Percentiles rank a stretch among this genome's conserved stretches.
phyloP scores from a whole-genome alignment of 2,888 invertebrate genomes.

The Liodrosophila aerea region DNA sequence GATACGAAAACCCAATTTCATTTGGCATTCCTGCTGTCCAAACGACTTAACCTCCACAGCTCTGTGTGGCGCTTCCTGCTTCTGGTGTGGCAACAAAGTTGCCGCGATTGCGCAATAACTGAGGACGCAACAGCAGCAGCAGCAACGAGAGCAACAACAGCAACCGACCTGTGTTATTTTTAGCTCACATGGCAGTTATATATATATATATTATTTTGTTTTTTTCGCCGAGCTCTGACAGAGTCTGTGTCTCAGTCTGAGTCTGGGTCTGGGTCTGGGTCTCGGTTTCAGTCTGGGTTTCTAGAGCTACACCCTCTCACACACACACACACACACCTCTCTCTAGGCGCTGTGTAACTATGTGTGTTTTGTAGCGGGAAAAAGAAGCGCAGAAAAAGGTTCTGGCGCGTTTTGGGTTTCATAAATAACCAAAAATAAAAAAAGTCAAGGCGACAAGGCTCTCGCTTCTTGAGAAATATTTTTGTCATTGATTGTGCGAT shows the following conservation, averaged over 20 bases:
- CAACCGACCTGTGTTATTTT: conserved; percentile 46
- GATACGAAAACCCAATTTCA: too few species aligned
- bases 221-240: neutral
- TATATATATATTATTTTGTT: neutral
- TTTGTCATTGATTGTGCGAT: conserved; percentile 1
- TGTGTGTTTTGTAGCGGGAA: neutral
- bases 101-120: conserved; percentile 69
- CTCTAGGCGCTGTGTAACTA: neutral
- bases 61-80: conserved; percentile 44
- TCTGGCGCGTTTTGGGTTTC: conserved; percentile 56
- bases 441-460: conserved; percentile 20
- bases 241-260: conserved; percentile 1
- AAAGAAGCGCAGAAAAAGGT: conserved; percentile 44
- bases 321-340: too few species aligned
- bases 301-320: too few species aligned
- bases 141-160: conserved; percentile 14
- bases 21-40: conserved; percentile 9
- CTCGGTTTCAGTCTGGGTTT: conserved; percentile 12
- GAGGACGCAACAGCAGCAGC: conserved; percentile 22
- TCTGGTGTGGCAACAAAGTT: conserved; percentile 46
- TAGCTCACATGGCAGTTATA: conserved; percentile 38
- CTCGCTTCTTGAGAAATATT: conserved; percentile 55
- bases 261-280: conserved; percentile 5
- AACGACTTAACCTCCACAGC: conserved; percentile 7
- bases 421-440: conserved; percentile 51